phyloP scores from a whole-genome alignment of 2,888 invertebrate genomes.

The Imbricaverruca yamaguchii region DNA sequence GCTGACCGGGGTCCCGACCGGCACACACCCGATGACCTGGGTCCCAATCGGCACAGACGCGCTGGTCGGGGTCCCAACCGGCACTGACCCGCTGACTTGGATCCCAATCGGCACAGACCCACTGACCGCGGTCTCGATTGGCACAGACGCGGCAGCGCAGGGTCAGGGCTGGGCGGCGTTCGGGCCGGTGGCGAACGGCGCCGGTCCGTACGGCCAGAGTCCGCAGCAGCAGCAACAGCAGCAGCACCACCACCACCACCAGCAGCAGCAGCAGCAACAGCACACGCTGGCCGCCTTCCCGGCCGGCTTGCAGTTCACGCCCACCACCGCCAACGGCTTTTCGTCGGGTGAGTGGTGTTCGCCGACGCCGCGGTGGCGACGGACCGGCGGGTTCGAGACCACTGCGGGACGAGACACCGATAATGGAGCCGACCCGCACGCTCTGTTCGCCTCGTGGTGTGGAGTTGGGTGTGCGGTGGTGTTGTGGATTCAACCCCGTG shows the following conservation, averaged over 20 bases:
- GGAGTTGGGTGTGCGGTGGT: background rate
- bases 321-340: background rate
- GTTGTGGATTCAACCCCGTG: background rate
- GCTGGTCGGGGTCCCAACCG: too few species aligned
- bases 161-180: slow-evolving; percentile 19
- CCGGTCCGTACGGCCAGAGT: slow-evolving; percentile 6
- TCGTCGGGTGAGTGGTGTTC: background rate
- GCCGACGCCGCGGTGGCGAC: background rate
- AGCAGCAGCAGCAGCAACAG: background rate
- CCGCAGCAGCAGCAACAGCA: background rate
- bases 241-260: background rate
- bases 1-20: too few species aligned
- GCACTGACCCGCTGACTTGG: too few species aligned
- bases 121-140: too few species aligned
- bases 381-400: background rate
- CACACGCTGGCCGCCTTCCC: background rate
- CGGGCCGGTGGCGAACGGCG: background rate
- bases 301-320: background rate
- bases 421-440: background rate
- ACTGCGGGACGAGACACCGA: too few species aligned
- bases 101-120: too few species aligned
- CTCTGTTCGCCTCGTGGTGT: too few species aligned
- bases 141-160: background rate
- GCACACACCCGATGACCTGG: too few species aligned
- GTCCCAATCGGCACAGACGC: too few species aligned